phyloP scores from a whole-genome alignment of 2,113 vertebrate genomes.

The Phyllostomus discolor region DNA sequence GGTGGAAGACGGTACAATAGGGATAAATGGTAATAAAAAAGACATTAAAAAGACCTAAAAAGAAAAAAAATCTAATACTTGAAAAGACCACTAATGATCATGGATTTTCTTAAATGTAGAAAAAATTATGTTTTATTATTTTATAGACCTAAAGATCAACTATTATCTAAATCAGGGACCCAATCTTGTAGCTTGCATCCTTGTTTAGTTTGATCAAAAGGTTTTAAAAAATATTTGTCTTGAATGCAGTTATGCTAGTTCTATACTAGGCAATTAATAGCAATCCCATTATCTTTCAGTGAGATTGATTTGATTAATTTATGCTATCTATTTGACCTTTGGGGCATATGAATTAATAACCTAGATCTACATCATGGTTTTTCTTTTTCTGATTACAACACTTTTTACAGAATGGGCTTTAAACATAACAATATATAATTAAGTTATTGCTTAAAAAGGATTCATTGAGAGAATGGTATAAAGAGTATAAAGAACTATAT shows the following conservation, averaged over 20 bases:
- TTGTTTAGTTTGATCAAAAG: neutral
- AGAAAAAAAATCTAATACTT: neutral
- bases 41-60: too few species aligned
- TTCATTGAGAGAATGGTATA: neutral
- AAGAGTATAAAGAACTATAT: neutral
- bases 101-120: neutral
- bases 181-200: neutral
- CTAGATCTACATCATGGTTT: neutral
- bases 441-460: neutral
- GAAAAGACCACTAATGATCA: neutral
- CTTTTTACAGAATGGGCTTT: neutral
- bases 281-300: neutral
- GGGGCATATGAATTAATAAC: neutral
- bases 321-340: neutral
- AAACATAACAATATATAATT: neutral
- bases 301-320: neutral
- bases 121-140: neutral
- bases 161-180: neutral
- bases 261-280: neutral
- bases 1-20: too few species aligned
- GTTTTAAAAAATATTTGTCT: neutral
- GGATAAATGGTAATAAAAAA: too few species aligned
- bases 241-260: neutral
- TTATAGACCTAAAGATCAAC: neutral
- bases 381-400: neutral